phyloP scores from a whole-genome alignment of 2,113 vertebrate genomes.

The Neolamprologus toae region DNA sequence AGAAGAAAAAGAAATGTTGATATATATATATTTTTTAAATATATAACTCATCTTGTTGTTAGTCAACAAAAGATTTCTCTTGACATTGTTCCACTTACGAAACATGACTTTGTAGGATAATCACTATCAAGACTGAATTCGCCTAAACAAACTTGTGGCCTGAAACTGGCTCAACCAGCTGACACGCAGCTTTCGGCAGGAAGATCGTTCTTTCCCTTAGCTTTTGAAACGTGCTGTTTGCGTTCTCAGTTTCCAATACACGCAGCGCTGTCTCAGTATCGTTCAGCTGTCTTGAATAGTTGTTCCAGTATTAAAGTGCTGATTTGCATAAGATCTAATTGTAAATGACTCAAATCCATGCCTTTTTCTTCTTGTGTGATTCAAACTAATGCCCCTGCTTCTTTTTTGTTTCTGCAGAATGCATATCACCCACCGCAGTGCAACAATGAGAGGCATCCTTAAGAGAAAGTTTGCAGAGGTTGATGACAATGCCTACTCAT shows the following conservation, averaged over 20 bases:
- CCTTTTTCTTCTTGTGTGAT: neutral
- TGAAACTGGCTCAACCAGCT: conserved; percentile 39
- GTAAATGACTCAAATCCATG: neutral
- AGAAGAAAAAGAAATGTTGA: conserved; percentile 20
- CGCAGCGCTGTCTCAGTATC: neutral
- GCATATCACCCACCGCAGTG: conserved; percentile 19
- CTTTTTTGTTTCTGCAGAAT: conserved; percentile 51
- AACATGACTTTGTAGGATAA: neutral
- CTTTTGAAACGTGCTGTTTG: neutral
- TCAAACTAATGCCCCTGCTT: neutral
- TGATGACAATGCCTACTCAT: conserved; percentile 75
- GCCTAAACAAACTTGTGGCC: conserved; percentile 35
- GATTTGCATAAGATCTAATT: neutral
- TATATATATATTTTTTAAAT: too few relatives aligned
- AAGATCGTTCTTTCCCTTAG: neutral
- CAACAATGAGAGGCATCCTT: conserved; percentile 79
- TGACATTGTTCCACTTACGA: neutral
- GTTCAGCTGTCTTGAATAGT: neutral
- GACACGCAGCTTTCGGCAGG: neutral
- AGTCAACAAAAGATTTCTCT: neutral
- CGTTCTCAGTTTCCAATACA: neutral
- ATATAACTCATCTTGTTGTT: neutral
- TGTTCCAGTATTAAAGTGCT: neutral
- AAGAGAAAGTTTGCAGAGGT: conserved; percentile 88
- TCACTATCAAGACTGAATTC: conserved; percentile 25